Percentiles rank a stretch among this genome's conserved stretches.
Conservation (phyloP, 23 tunicate genomes). For the Phallusia fumigata region DNA sequence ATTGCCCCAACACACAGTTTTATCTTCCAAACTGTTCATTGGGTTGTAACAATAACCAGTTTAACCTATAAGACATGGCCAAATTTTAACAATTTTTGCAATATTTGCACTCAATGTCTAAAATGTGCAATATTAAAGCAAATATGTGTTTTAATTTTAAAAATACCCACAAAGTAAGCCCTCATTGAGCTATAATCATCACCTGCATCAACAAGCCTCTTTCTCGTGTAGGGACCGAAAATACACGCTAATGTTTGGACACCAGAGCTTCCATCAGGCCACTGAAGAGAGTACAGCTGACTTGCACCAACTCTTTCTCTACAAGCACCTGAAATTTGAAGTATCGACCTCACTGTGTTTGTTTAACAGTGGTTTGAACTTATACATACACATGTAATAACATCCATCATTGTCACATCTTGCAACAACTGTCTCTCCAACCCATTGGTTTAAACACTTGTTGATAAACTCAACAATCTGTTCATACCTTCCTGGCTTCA, state of each 20-base stretch:
- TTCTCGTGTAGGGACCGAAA: background rate
- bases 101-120: too few species aligned
- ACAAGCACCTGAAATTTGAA: background rate
- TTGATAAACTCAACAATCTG: conserved; percentile 42
- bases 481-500: conserved; percentile 36
- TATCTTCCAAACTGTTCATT: too few species aligned
- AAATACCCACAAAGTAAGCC: too few species aligned
- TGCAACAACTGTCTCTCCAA: conserved; percentile 79
- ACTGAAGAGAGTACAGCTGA: background rate
- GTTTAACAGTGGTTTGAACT: too few species aligned
- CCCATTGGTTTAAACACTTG: conserved; percentile 54
- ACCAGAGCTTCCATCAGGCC: background rate
- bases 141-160: too few species aligned
- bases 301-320: background rate
- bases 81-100: too few species aligned
- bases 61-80: too few species aligned
- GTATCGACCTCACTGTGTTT: background rate
- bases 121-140: too few species aligned
- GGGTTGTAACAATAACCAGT: too few species aligned
- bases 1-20: too few species aligned
- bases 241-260: background rate
- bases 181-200: background rate
- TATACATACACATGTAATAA: conserved; percentile 61
- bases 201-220: background rate
- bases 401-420: conserved; percentile 73